These are phyloP conservation scores for Stylophora pistillata DNA, from an alignment of 64 coral and sea anemone genomes.

Conservation along the genomic window DNA sequence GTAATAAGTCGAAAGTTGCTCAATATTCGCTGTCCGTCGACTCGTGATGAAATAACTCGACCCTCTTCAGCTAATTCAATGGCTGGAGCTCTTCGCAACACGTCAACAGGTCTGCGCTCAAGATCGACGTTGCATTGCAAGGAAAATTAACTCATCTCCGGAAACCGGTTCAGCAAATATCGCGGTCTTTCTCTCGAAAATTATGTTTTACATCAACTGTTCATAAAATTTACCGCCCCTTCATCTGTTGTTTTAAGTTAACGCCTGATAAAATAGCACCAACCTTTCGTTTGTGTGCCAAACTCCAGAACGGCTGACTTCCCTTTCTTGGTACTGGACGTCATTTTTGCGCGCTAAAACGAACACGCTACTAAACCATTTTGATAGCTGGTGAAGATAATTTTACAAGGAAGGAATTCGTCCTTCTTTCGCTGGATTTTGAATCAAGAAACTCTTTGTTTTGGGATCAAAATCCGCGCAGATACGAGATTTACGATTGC, in stretches of 20 bases:
- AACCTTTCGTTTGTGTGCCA: conserved; percentile 65
- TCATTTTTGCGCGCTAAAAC: conserved; percentile 15
- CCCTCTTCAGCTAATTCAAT: background rate
- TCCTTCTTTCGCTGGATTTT: background rate
- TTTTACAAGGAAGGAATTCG: conserved; percentile 15
- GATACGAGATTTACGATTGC: background rate
- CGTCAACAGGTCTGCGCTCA: background rate
- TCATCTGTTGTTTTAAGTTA: background rate
- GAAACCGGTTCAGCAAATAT: conserved; percentile 30
- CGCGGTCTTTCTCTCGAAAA: conserved; percentile 20
- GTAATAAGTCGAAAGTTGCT: background rate
- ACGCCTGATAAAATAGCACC: background rate
- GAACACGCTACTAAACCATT: background rate
- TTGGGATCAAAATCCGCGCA: conserved; percentile 30
- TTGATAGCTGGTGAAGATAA: background rate
- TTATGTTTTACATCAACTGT: background rate
- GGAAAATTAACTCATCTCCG: background rate
- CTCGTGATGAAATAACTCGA: background rate
- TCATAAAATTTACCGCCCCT: conserved; percentile 1
- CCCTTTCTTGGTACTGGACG: conserved; percentile 42
- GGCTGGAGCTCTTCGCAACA: background rate
- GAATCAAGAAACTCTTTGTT: conserved; percentile 32
- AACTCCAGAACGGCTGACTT: conserved; percentile 62
- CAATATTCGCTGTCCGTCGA: background rate
- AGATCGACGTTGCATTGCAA: background rate